These are phyloP conservation scores for Mercenaria mercenaria DNA, from an alignment of 1,140 invertebrate species.

Conservation along the genomic window DNA sequence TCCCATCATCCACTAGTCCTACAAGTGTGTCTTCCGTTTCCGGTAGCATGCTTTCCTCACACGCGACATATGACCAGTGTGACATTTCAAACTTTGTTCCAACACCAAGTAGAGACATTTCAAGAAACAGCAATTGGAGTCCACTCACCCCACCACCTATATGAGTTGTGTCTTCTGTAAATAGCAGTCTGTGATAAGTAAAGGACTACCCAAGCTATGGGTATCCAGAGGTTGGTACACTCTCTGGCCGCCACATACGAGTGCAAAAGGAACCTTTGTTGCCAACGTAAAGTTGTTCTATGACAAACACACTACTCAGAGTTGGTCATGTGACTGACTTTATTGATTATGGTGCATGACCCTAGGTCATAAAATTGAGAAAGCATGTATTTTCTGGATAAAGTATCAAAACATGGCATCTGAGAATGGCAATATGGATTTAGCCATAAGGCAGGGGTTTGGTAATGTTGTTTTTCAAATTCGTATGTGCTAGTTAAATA, in stretches of 20 bases:
- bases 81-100: slow-evolving; percentile 76
- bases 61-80: slow-evolving; percentile 78
- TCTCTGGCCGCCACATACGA: not conserved
- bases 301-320: too few relatives aligned
- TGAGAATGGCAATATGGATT: too few relatives aligned
- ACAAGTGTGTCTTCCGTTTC: slow-evolving; percentile 63
- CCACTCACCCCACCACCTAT: slow-evolving; percentile 80
- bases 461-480: too few relatives aligned
- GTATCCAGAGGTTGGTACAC: not conserved
- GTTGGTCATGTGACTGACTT: too few relatives aligned
- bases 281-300: too few relatives aligned
- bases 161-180: slow-evolving; percentile 62
- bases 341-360: too few relatives aligned
- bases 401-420: too few relatives aligned
- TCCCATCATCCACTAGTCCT: slow-evolving; percentile 70
- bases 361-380: too few relatives aligned
- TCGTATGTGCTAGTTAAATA: too few relatives aligned
- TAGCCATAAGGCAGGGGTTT: too few relatives aligned
- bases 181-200: slow-evolving; percentile 37
- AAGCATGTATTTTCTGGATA: too few relatives aligned
- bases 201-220: not conserved
- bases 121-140: slow-evolving; percentile 77
- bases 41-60: slow-evolving; percentile 51
- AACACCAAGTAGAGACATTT: slow-evolving; percentile 67
- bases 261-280: not conserved